A percentile compares a stretch with the other conserved stretches of the same genome.
Conservation (phyloP, 2,888 invertebrate species). For the Acholoe squamosa region DNA sequence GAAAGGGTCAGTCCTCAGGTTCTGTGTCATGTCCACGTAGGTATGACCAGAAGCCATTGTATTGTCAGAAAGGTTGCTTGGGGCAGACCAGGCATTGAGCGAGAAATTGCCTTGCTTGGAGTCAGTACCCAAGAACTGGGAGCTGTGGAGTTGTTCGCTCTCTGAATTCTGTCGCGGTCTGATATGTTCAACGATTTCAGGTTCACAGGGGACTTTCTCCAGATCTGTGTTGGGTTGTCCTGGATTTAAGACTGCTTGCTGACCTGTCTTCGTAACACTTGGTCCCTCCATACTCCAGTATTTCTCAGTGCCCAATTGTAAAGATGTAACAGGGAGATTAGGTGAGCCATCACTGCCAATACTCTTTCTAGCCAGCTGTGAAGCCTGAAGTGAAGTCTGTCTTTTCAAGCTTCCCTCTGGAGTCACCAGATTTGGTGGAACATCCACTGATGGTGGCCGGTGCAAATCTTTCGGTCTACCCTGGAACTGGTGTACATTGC, state of each 20-base stretch:
- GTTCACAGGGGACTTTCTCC: not conserved
- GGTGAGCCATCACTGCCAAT: too few relatives aligned
- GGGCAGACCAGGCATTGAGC: not conserved
- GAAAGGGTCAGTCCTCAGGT: not conserved
- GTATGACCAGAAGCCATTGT: not conserved
- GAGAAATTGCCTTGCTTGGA: not conserved
- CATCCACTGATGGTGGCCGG: too few relatives aligned
- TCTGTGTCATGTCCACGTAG: conserved; percentile 16
- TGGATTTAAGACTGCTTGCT: not conserved
- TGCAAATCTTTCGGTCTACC: too few relatives aligned
- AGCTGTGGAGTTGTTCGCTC: not conserved
- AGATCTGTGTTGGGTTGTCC: not conserved
- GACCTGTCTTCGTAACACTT: not conserved
- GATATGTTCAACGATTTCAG: not conserved
- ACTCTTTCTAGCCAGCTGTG: too few relatives aligned
- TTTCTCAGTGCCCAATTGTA: not conserved
- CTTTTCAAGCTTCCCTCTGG: too few relatives aligned
- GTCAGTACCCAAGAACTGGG: not conserved
- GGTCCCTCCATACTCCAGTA: not conserved
- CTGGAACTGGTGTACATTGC: too few relatives aligned
- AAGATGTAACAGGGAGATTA: not conserved
- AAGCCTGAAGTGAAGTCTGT: too few relatives aligned
- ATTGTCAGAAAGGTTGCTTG: not conserved
- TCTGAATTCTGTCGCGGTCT: not conserved
- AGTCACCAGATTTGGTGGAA: too few relatives aligned